Percentiles rank a stretch among this genome's conserved stretches.
These are phyloP conservation scores for Muscina levida DNA, from an alignment of 2,888 invertebrate species.

Conservation along the genomic window DNA sequence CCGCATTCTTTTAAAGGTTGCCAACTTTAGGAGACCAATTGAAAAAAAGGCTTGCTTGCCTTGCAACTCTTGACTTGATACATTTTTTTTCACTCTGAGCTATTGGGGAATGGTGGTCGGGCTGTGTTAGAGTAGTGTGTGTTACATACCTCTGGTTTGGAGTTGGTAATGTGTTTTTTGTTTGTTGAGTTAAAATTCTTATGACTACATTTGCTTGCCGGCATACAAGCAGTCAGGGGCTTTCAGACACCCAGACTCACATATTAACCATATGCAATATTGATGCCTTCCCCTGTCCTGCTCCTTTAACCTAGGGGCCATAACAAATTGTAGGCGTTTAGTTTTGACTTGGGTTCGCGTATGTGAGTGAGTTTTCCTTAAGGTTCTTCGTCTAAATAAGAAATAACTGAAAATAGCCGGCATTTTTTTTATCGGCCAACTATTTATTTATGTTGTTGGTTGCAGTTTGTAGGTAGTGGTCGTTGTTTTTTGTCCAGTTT, in stretches of 20 bases:
- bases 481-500: conserved; percentile 24
- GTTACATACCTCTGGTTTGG: no score
- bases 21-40: conserved; percentile 71
- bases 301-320: no score
- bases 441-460: conserved; percentile 31
- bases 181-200: conserved; percentile 51
- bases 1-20: conserved; percentile 79
- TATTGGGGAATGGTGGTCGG: conserved; percentile 40
- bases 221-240: conserved; percentile 3
- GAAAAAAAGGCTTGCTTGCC: conserved; percentile 64
- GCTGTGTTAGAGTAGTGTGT: neutral
- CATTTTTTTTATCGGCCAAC: conserved; percentile 46
- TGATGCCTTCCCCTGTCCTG: neutral
- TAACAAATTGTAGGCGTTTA: conserved; percentile 27
- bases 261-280: conserved; percentile 4
- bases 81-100: conserved; percentile 49
- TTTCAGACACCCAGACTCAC: conserved; percentile 6
- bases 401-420: conserved; percentile 51
- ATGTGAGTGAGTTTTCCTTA: conserved; percentile 20
- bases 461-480: neutral
- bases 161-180: conserved; percentile 9
- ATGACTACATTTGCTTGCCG: conserved; percentile 42
- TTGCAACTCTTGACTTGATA: conserved; percentile 65
- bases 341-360: neutral
- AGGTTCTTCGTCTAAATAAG: conserved; percentile 26